These are phyloP conservation scores for Plodia interpunctella DNA, from an alignment of 1,140 invertebrate genomes.

Conservation along the genomic window DNA sequence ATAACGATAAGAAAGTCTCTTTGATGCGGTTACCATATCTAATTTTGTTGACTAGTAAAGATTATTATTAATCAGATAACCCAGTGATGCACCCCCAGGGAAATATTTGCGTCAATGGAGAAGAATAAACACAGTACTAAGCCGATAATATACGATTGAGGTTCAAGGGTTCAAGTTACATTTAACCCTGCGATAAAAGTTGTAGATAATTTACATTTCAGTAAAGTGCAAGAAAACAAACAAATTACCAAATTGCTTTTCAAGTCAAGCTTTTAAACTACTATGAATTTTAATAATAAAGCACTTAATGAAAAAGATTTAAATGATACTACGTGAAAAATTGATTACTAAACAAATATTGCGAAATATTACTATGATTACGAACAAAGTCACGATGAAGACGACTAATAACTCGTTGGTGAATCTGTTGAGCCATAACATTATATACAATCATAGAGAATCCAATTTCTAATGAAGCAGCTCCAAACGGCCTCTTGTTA, in stretches of 20 bases:
- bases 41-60: conserved; percentile 17
- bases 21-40: conserved; percentile 12
- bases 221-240: background rate
- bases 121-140: background rate
- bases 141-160: background rate
- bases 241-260: too few relatives aligned
- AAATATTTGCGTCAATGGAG: conserved; percentile 49
- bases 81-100: conserved; percentile 31
- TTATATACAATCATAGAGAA: background rate
- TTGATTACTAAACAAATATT: conserved; percentile 3
- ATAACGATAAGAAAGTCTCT: background rate
- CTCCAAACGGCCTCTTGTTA: conserved; percentile 14
- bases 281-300: too few relatives aligned
- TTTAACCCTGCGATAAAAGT: conserved; percentile 37
- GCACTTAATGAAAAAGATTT: background rate
- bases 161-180: conserved; percentile 41
- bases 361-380: background rate
- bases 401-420: background rate
- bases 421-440: background rate
- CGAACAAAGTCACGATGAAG: background rate
- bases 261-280: too few relatives aligned
- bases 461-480: conserved; percentile 13
- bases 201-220: background rate
- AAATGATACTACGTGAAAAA: background rate
- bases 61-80: conserved; percentile 57